Evolutionary conservation across 2,797 vertebrate genomes (phyloP).

Genomic region (Lagocephalus sceleratus): DNA sequence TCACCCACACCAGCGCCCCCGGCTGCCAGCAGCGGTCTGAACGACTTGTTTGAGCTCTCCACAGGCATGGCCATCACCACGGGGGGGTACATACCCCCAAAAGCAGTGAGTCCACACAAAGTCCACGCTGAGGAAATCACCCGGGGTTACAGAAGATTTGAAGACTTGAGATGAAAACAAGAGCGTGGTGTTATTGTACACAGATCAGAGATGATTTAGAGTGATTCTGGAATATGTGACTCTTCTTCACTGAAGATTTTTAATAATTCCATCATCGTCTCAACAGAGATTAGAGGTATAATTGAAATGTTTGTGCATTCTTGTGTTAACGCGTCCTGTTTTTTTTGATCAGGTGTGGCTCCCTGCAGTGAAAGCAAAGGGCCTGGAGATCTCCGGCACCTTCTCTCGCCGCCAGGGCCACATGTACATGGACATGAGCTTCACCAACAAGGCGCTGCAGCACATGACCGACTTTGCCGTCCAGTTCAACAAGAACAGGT

Average conservation of each 20-base stretch:
- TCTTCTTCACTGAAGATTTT: too few relatives aligned
- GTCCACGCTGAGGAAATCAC: neutral
- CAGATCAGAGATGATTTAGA: too few relatives aligned
- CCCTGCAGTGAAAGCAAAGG: constrained; percentile 96
- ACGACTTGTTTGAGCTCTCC: constrained; percentile 95
- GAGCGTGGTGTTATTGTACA: too few relatives aligned
- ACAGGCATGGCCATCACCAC: constrained; percentile 91
- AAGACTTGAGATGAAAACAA: too few relatives aligned
- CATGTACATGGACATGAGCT: constrained; percentile 99
- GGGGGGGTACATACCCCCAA: constrained; percentile 84
- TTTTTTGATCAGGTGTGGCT: constrained; percentile 84
- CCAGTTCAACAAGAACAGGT: constrained; percentile 99
- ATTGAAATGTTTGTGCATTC: too few relatives aligned
- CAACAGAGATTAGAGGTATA: too few relatives aligned
- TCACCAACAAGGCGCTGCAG: constrained; percentile 97
- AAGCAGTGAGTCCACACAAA: constrained; percentile 83
- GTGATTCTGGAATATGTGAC: too few relatives aligned
- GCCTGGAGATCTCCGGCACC: constrained; percentile 92
- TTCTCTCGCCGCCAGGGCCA: constrained; percentile 95
- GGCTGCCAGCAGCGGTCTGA: constrained; percentile 89
- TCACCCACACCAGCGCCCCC: constrained; percentile 94
- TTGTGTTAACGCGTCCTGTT: too few relatives aligned
- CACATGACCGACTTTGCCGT: constrained; percentile 99
- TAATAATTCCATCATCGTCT: too few relatives aligned
- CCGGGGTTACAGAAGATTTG: neutral